A percentile compares a stretch with the other conserved stretches of the same genome.
Conservation (phyloP, 2,797 vertebrate species). For the Enteromius mattozi region DNA sequence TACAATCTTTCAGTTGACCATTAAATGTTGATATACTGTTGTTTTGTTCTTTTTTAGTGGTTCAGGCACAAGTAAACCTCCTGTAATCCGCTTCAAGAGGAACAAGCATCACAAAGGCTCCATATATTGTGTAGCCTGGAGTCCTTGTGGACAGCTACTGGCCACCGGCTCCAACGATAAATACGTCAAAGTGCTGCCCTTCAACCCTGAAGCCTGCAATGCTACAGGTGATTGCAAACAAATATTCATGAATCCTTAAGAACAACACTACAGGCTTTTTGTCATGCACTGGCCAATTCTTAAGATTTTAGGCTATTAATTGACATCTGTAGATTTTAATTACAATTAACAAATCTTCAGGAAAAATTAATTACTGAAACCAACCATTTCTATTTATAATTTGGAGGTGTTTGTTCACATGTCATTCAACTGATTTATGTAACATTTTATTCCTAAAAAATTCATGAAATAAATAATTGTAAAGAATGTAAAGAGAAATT, state of each 20-base stretch:
- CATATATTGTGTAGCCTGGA: constrained; percentile 98
- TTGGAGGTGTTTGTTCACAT: background rate
- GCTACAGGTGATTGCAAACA: constrained; percentile 84
- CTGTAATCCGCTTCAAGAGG: constrained; percentile 91
- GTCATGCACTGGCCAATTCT: background rate
- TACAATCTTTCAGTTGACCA: background rate
- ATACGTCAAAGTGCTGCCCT: constrained; percentile 96
- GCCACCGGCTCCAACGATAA: constrained; percentile 98
- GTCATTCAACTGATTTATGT: too few relatives aligned
- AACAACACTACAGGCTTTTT: background rate
- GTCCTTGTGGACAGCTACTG: constrained; percentile 92
- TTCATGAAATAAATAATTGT: too few relatives aligned
- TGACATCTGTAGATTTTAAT: background rate
- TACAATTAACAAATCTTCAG: background rate
- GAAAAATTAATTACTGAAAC: background rate
- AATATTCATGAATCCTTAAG: background rate
- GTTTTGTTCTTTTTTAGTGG: constrained; percentile 71
- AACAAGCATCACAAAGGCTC: constrained; percentile 99
- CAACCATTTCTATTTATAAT: background rate
- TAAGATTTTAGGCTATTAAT: too few relatives aligned
- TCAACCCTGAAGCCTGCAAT: constrained; percentile 95
- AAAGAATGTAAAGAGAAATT: too few relatives aligned
- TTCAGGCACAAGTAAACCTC: constrained; percentile 82
- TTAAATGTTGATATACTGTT: constrained; percentile 25
- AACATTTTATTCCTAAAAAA: too few relatives aligned